Conservation (phyloP, 2,113 vertebrate species). For the Otolemur garnettii region DNA sequence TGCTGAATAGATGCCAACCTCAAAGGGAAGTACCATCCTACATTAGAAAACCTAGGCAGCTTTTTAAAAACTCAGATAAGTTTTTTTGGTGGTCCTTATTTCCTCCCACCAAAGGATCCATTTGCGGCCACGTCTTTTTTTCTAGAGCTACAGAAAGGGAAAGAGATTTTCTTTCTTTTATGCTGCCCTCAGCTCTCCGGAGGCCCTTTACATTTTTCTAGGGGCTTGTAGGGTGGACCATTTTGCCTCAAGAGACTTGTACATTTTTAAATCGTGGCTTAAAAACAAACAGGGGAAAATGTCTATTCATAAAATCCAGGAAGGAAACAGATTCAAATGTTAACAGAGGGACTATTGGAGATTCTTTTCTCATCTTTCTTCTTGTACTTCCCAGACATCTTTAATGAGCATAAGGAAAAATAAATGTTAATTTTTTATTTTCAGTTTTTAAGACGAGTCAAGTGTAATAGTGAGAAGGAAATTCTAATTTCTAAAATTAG, state of each 20-base stretch:
- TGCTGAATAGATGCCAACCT: background rate
- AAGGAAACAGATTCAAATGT: background rate
- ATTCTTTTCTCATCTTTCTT: background rate
- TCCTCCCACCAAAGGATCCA: background rate
- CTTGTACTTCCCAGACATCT: conserved; percentile 21
- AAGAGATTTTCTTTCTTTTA: background rate
- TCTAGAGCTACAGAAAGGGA: background rate
- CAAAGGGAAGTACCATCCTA: background rate
- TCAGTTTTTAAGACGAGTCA: too few relatives aligned
- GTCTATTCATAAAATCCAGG: background rate
- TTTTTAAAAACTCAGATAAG: background rate
- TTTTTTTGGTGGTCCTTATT: background rate
- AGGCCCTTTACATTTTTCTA: background rate
- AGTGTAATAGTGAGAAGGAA: background rate
- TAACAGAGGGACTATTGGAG: background rate
- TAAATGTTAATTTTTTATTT: background rate
- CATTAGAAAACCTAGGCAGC: background rate
- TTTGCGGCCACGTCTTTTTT: background rate
- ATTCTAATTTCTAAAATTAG: conserved; percentile 20
- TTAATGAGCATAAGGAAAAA: background rate
- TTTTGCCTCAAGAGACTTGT: background rate
- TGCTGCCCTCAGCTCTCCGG: background rate
- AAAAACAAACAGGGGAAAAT: conserved; percentile 8
- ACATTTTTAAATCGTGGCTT: background rate
- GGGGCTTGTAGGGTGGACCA: background rate